Base-by-base conservation (phyloP, 2,888 invertebrate genomes). In the Liodrosophila aerea region DNA sequence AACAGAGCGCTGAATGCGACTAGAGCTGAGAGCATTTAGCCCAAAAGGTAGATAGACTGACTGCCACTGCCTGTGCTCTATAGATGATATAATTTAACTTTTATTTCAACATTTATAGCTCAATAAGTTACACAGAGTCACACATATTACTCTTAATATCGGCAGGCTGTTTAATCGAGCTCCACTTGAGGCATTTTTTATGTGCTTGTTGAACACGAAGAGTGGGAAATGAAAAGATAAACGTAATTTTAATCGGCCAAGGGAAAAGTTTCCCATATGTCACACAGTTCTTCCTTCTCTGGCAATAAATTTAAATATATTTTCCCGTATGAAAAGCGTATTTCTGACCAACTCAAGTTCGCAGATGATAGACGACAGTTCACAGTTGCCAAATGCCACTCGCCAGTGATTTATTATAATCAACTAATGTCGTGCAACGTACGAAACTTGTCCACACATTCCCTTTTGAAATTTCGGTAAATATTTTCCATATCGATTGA, bases 61-160 rank as follows among this genome's bases (percentile, higher is more conserved):
- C 27, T 13, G n/a, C 22, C 5, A 22, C 5, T 5, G 2, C 22
- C 22, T 22, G 22, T 22, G 22, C 22, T 27, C 68, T 60, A 65
- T 52, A 37, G 64, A 65, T 64, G 64, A 66, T 76, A 72, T 75
- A 83, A 73, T 80, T 84, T 76, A 76, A 81, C 81, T 76, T 80
- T 80, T 84, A 80, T 84, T 71, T 72, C 77, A 50, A 66, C 74
- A 76, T 80, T 80, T 80, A 80, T 80, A 56, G 84, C 81, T 73
- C 77, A 80, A 80, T 80, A 84, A 84, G 81, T 58, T 54, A 71
- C 71, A 76, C 51, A 53, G 29, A 37, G 36, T 7, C 22, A 33
- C 15, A 15, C 13, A 22, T 36, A 22, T n/a, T 34, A 5, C 22
- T 13, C 3, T 2, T 22, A 4, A 3, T 30, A 15, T 46, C 53